Evolutionary conservation across 2,888 invertebrate genomes (phyloP).

Genomic region (Amphipoea oculea): DNA sequence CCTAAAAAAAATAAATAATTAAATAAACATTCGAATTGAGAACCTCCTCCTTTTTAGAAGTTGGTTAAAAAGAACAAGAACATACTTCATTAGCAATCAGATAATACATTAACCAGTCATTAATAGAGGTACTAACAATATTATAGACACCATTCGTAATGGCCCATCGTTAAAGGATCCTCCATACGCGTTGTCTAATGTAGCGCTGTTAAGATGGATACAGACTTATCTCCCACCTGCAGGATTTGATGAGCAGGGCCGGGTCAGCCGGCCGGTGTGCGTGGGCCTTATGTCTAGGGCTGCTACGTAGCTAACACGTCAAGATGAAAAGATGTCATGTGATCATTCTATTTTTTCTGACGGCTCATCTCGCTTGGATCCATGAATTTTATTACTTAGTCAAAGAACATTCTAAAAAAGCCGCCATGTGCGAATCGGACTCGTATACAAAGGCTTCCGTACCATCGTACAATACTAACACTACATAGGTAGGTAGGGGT

Average conservation of each 20-base stretch:
- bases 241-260: slow-evolving; percentile 60
- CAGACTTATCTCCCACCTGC: slow-evolving; percentile 64
- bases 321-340: too few relatives aligned
- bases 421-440: too few relatives aligned
- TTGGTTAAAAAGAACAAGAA: background rate
- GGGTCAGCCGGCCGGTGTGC: slow-evolving; percentile 44
- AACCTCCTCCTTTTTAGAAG: too few relatives aligned
- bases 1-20: too few relatives aligned
- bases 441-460: too few relatives aligned
- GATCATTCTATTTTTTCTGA: too few relatives aligned
- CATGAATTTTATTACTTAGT: too few relatives aligned
- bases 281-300: slow-evolving; percentile 57
- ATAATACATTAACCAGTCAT: background rate
- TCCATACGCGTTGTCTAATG: slow-evolving; percentile 1
- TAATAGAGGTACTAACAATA: background rate
- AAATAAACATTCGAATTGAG: too few relatives aligned
- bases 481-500: too few relatives aligned
- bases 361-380: too few relatives aligned
- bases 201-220: slow-evolving; percentile 33
- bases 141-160: slow-evolving; percentile 2
- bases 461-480: too few relatives aligned
- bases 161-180: background rate
- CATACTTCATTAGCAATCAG: background rate
- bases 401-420: too few relatives aligned
- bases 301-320: background rate